Base-by-base conservation (phyloP, 2,888 invertebrate species). In the Leucoptera coffeella region DNA sequence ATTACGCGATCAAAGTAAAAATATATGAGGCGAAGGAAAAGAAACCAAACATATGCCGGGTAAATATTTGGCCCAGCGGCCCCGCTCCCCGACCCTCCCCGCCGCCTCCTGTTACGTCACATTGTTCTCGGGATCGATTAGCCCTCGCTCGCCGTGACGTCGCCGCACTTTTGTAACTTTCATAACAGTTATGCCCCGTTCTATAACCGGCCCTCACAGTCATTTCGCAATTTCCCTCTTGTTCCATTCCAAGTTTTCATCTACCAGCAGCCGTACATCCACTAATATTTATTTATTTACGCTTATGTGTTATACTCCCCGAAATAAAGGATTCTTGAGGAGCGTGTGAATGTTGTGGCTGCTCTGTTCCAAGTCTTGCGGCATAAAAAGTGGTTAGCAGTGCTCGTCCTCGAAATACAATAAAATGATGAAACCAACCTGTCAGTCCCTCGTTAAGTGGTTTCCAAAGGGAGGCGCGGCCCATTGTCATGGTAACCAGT, bases 391-490 rank as follows among this genome's bases (percentile, higher is more conserved):
- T n/a, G n/a, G n/a, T n/a, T n/a, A n/a, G n/a, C n/a, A n/a, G n/a
- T n/a, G n/a, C n/a, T n/a, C n/a, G n/a, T n/a, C n/a, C n/a, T n/a
- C n/a, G n/a, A n/a, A n/a, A n/a, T n/a, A n/a, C 52, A 57, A 61
- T 60, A 60, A 60, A 59, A 60, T 62, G 59, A 62, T 61, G 61
- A 64, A 65, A 65, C 61, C 60, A 64, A 67, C 67, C 69, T 69
- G 69, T 69, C 69, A 69, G 60, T 48, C 67, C 69, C 69, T 67
- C 60, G 69, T 69, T 69, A 67, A 65, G 65, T 61, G 62, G 56
- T 61, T 62, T 62, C 9, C 50, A 58, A 61, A 55, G 56, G 61
- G 49, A 58, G 54, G 51, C 50, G 47, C 43, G 41, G 37, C 33
- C 55, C 40, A 60, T 67, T 67, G 65, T 67, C 45, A 56, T 52